Evolutionary conservation across 2,888 invertebrate species (phyloP), one percentile per base, ranked within the genome.

Genomic region (Hypomecis atomaria): DNA sequence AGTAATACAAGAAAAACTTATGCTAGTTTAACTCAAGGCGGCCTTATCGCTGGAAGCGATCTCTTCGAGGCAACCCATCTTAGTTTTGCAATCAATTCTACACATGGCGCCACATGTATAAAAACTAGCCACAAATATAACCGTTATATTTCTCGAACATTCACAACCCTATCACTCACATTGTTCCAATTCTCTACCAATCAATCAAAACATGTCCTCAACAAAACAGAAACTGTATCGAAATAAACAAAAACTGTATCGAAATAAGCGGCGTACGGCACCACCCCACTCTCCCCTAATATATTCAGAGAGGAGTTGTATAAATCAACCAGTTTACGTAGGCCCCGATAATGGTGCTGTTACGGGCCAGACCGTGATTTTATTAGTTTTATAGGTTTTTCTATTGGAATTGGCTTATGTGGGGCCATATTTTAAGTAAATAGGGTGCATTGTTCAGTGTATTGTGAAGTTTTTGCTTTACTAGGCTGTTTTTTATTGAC

Each of bases 321-420:
- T 74, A 74, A 73, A 71, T 74, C 73, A 72, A 60, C 44, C 62
- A 50, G 67, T 66, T 67, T 67, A 71, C 69, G 65, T 62, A 60
- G 54, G 47, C 49, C 59, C 49, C 65, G 72, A 71, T 71, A 71
- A 72, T 71, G 64, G 69, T 65, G 44, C 59, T 50, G 59, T 57
- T 59, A 63, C 62, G 37, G 57, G 34, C 11, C 11, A 13, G 54
- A 43, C 68, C 50, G 67, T 71, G 71, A 72, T 72, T 72, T 72
- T 72, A 72, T 72, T 71, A 69, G 59, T 61, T 60, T 67, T 70
- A 67, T 71, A 66, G 65, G 62, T 48, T 63, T 66, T 65, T 71
- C 52, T 56, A 60, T 60, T 57, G 52, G 59, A 60, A 49, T 56
- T 64, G 59, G 60, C 65, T 52, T 60, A 60, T 56, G 56, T 36